phyloP scores from a whole-genome alignment of 2,113 vertebrate genomes.

The Nicator chloris region DNA sequence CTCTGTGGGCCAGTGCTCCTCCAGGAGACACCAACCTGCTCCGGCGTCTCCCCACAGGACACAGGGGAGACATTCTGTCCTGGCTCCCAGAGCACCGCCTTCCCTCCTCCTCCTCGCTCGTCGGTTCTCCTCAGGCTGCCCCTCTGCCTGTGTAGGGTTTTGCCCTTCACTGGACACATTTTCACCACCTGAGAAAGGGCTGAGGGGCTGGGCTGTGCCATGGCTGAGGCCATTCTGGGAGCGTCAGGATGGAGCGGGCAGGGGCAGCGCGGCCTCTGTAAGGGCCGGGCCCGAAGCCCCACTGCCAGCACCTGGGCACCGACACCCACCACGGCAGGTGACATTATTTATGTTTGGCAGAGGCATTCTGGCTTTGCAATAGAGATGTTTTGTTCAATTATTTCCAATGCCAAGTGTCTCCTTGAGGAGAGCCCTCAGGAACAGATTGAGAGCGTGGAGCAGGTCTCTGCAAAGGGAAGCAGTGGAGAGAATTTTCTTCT shows the following conservation, averaged over 20 bases:
- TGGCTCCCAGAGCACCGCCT: background rate
- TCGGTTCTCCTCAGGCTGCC: rapidly evolving
- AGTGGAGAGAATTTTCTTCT: constrained; percentile 1
- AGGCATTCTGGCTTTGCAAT: background rate
- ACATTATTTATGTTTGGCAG: background rate
- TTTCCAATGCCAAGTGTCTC: background rate
- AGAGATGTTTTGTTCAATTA: background rate
- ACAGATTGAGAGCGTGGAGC: constrained; percentile 10
- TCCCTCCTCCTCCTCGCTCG: rapidly evolving
- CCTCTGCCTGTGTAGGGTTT: background rate
- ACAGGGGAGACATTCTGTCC: background rate
- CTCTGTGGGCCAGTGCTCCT: rapidly evolving
- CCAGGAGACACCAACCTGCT: background rate
- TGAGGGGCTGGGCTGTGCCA: background rate
- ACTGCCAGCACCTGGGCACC: rapidly evolving
- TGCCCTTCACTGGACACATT: background rate
- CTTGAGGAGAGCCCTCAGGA: background rate
- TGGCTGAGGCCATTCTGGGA: background rate
- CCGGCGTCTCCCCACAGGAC: background rate
- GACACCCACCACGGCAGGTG: rapidly evolving
- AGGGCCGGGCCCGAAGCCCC: background rate
- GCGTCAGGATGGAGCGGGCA: rapidly evolving
- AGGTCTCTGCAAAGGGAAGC: background rate
- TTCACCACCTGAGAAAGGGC: rapidly evolving
- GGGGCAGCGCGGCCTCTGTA: rapidly evolving